These are phyloP conservation scores for Neosalanx taihuensis DNA, from an alignment of 2,797 vertebrate species.

Conservation along the genomic window DNA sequence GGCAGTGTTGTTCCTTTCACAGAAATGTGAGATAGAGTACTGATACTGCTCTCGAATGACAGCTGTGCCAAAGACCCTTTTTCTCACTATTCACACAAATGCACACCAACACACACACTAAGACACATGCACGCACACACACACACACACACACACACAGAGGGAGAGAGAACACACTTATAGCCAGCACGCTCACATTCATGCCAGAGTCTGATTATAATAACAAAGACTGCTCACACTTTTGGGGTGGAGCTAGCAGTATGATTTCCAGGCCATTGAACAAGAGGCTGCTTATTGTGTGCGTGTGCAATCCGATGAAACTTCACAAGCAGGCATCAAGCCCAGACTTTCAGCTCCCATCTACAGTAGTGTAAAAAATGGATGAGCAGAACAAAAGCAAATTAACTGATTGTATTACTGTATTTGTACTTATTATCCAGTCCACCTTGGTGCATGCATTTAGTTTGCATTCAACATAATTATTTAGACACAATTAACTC, in stretches of 20 bases:
- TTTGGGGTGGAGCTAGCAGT: conserved; percentile 50
- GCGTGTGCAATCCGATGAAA: conserved; percentile 7
- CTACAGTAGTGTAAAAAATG: neutral
- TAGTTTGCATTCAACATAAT: too few relatives aligned
- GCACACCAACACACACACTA: conserved; percentile 38
- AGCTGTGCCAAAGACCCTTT: conserved; percentile 53
- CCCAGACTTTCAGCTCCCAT: conserved; percentile 6
- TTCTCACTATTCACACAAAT: conserved; percentile 37
- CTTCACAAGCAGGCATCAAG: conserved; percentile 11
- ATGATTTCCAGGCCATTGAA: conserved; percentile 49
- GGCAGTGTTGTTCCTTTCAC: conserved; percentile 19
- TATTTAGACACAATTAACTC: too few relatives aligned
- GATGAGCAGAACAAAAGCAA: neutral
- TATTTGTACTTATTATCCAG: too few relatives aligned
- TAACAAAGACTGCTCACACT: conserved; percentile 59
- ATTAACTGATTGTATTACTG: too few relatives aligned
- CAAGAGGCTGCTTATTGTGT: conserved; percentile 42
- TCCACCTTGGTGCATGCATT: too few relatives aligned
- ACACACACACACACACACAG: conserved; percentile 10
- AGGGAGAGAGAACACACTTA: conserved; percentile 3
- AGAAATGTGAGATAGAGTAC: conserved; percentile 35
- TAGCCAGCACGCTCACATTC: conserved; percentile 9
- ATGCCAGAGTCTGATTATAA: conserved; percentile 42
- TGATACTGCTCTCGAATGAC: conserved; percentile 54
- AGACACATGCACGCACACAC: conserved; percentile 37